A percentile compares a stretch with the other conserved stretches of the same genome.
These are phyloP conservation scores for Nicator chloris DNA, from an alignment of 2,113 vertebrate species.

Conservation along the genomic window DNA sequence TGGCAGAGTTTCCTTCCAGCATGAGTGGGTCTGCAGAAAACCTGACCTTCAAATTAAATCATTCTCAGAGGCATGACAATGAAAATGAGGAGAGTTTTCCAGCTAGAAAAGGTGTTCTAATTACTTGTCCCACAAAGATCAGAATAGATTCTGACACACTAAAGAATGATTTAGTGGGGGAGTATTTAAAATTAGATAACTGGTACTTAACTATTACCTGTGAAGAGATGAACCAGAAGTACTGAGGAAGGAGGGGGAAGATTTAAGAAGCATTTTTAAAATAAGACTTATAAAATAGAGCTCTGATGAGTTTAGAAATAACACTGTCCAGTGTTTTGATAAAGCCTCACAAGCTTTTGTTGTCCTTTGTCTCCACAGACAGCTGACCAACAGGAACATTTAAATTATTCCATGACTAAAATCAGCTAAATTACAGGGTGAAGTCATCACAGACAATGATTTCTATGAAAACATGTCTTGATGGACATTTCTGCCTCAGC, in stretches of 20 bases:
- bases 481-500: neutral
- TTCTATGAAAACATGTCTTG: neutral
- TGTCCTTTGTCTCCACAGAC: neutral
- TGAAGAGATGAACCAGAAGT: neutral
- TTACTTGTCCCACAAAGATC: slow-evolving; percentile 51
- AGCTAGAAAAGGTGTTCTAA: slow-evolving; percentile 33
- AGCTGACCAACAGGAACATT: neutral
- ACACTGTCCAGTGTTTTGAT: neutral
- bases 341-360: neutral
- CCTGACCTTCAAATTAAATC: slow-evolving; percentile 43
- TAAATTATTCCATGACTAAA: neutral
- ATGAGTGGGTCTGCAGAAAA: slow-evolving; percentile 27
- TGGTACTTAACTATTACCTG: slow-evolving; percentile 25
- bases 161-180: neutral
- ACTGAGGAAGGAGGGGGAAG: neutral
- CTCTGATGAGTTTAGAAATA: neutral
- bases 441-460: neutral
- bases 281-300: neutral
- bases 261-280: neutral
- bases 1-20: neutral
- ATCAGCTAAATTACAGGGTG: neutral
- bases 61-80: neutral
- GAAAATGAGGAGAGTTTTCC: slow-evolving; percentile 21
- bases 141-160: slow-evolving; percentile 46
- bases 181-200: slow-evolving; percentile 26